Base-by-base conservation (phyloP, 1,140 invertebrate genomes). In the Battus philenor region DNA sequence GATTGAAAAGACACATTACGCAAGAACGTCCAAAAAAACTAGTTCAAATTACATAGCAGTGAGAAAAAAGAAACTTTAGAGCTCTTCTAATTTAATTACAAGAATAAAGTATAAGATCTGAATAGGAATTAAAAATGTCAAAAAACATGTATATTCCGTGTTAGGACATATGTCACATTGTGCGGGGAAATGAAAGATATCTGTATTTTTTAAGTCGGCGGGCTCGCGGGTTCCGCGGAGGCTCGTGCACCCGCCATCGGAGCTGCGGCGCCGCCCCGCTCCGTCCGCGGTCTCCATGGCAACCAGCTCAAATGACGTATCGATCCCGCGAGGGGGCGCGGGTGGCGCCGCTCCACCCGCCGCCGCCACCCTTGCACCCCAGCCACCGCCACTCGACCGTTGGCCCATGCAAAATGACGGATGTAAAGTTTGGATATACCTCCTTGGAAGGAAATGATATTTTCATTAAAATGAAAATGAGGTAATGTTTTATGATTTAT, bases 361-460 rank as follows among this genome's bases (percentile, higher is more conserved):
- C 67, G 65, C 58, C 27, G 51, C 50, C 63, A 57, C 69, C 75
- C 65, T 54, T 50, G 59, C 66, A 65, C 68, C 69, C 75, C 75
- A 53, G 59, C 77, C 70, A 52, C 76, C 70, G 60, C 66, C 68
- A 75, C 75, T 80, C 74, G 77, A 79, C 75, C 77, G 71, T 80
- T 78, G 78, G 80, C 80, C 80, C 80, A 85, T 85, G 78, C 78
- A 85, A 85, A 82, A 82, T 85, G 78, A 85, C 80, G 78, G 76
- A 85, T 85, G 80, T 85, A 85, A 82, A 85, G 70, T 85, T 84
- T 79, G 80, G 78, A 80, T 85, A 82, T 79, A 82, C 73, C 80
- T 80, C 73, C 80, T 85, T 82, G 63, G 61, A 75, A 85, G 81
- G 71, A 85, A 85, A 82, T 81, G 63, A 82, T 82, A 84, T 84